Conservation (phyloP, 1,140 invertebrate species). For the Drosophila sp. region DNA sequence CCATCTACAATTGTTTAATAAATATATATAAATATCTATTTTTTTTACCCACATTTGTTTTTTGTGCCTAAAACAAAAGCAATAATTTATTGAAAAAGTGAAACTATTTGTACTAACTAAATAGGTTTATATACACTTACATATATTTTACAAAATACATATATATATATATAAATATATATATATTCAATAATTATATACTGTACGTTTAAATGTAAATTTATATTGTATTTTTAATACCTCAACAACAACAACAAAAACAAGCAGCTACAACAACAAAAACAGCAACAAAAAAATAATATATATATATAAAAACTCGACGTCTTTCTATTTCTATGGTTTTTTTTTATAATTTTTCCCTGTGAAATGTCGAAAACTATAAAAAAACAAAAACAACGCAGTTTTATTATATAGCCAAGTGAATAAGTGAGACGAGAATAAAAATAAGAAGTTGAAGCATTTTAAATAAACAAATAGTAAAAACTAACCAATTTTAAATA, state of each 20-base stretch:
- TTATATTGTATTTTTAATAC: conserved; percentile 82
- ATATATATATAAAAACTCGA: conserved; percentile 4
- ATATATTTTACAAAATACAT: conserved; percentile 52
- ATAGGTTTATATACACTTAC: conserved; percentile 58
- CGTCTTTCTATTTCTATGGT: conserved; percentile 40
- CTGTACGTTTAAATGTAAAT: conserved; percentile 81
- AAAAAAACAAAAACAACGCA: conserved; percentile 34
- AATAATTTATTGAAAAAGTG: conserved; percentile 47
- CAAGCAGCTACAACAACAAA: background rate
- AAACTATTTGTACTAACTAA: conserved; percentile 70
- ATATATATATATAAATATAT: conserved; percentile 46
- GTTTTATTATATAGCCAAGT: conserved; percentile 60
- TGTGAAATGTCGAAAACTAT: conserved; percentile 33
- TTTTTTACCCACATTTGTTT: background rate
- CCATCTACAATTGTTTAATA: conserved; percentile 1
- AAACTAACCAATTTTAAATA: conserved; percentile 77
- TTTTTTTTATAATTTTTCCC: conserved; percentile 32
- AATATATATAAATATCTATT: conserved; percentile 6
- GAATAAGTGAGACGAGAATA: conserved; percentile 19
- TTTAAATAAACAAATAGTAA: conserved; percentile 51
- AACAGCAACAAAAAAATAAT: conserved; percentile 8
- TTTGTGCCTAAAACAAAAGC: conserved; percentile 29
- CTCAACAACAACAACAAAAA: conserved; percentile 57
- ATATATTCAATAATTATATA: conserved; percentile 73
- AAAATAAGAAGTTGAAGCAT: conserved; percentile 36